Evolutionary conservation across 2,113 vertebrate genomes (phyloP).

Genomic region (Dromiciops gliroides): DNA sequence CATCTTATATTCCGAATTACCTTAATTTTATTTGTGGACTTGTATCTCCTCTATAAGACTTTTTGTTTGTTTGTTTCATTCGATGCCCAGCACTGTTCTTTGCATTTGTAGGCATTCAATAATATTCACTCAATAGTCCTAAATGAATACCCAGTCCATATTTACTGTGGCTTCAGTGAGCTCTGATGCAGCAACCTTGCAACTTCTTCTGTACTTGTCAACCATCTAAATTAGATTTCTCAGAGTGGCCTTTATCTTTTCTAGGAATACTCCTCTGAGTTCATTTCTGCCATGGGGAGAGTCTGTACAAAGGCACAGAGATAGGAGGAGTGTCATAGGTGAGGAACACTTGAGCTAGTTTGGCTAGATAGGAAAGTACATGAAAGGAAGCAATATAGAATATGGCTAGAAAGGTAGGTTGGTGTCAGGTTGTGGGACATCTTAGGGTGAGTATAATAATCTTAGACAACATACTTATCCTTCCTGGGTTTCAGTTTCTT

Average conservation of each 20-base stretch:
- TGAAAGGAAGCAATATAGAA: too few relatives aligned
- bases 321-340: too few relatives aligned
- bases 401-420: too few relatives aligned
- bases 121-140: not conserved
- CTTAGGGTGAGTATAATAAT: not conserved
- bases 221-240: not conserved
- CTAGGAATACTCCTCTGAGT: not conserved
- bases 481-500: too few relatives aligned
- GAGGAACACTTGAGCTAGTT: too few relatives aligned
- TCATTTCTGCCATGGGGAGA: too few relatives aligned
- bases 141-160: not conserved
- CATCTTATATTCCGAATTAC: not conserved
- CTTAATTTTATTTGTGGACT: not conserved
- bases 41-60: not conserved
- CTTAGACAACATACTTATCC: too few relatives aligned
- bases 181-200: not conserved
- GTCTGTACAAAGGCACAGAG: too few relatives aligned
- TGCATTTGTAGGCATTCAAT: not conserved
- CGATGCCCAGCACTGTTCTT: fast-evolving
- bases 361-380: too few relatives aligned
- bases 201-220: not conserved
- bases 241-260: not conserved
- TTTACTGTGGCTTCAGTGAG: not conserved
- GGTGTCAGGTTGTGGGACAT: not conserved
- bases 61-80: not conserved